phyloP scores from a whole-genome alignment of 2,113 vertebrate species.

The Oxyruncus cristatus region DNA sequence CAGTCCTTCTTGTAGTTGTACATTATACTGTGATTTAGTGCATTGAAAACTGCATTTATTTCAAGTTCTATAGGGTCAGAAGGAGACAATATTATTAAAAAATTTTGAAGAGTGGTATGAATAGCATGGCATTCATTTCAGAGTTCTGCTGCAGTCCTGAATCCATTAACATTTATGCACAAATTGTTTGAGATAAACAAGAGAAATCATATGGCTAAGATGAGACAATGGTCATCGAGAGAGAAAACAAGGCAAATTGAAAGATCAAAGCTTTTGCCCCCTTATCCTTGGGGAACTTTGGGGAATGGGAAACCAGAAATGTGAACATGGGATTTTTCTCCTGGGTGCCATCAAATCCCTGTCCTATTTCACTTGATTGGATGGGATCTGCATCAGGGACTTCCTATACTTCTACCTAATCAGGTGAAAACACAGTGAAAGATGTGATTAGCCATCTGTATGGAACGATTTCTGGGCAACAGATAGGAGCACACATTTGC shows the following conservation, averaged over 20 bases:
- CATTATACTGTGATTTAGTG: not conserved
- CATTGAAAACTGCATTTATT: not conserved
- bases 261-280: not conserved
- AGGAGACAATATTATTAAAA: not conserved
- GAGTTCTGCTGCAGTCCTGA: not conserved
- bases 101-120: not conserved
- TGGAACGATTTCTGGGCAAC: not conserved
- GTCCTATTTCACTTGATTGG: conserved; percentile 4
- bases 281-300: not conserved
- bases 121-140: not conserved
- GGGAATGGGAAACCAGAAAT: not conserved
- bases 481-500: not conserved
- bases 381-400: not conserved
- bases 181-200: not conserved
- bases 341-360: not conserved
- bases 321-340: not conserved
- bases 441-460: not conserved
- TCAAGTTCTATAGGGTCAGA: not conserved
- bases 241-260: not conserved
- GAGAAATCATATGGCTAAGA: not conserved
- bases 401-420: not conserved
- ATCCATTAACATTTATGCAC: not conserved
- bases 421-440: not conserved
- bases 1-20: not conserved
- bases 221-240: not conserved